These are phyloP conservation scores for Lordiphosa clarofinis DNA, from an alignment of 1,140 invertebrate genomes.

Conservation along the genomic window DNA sequence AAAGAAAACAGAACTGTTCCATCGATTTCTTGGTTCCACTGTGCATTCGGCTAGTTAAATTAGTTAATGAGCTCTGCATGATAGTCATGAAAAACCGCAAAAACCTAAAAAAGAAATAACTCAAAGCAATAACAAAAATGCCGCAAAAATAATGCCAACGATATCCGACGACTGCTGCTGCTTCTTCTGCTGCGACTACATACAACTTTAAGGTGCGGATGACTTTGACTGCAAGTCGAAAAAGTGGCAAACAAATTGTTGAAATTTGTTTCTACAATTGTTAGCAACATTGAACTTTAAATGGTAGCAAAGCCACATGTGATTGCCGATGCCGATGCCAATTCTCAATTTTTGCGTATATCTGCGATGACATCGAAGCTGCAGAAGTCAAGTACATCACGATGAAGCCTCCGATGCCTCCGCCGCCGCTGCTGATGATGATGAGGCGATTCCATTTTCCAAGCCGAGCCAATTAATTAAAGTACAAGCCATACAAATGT, in stretches of 20 bases:
- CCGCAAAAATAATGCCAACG: constrained; percentile 33
- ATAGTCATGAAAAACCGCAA: constrained; percentile 47
- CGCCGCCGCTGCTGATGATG: constrained; percentile 21
- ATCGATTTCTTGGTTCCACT: constrained; percentile 14
- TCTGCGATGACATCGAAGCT: constrained; percentile 50
- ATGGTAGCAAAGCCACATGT: constrained; percentile 65
- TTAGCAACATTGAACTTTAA: constrained; percentile 72
- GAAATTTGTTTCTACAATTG: constrained; percentile 66
- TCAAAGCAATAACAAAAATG: constrained; percentile 40
- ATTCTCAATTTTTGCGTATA: constrained; percentile 29
- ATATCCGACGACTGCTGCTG: constrained; percentile 7
- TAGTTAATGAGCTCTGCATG: constrained; percentile 65
- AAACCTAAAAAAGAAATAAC: constrained; percentile 49
- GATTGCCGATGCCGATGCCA: constrained; percentile 29
- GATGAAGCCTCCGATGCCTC: constrained; percentile 1
- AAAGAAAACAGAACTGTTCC: too few relatives aligned
- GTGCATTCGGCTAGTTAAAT: constrained; percentile 50
- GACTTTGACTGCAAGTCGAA: constrained; percentile 46
- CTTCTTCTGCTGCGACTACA: not conserved
- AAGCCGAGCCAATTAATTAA: constrained; percentile 59
- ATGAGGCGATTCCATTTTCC: constrained; percentile 45
- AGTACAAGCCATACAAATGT: constrained; percentile 44
- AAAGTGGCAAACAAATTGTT: constrained; percentile 69
- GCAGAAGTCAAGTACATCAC: constrained; percentile 46
- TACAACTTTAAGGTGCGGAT: constrained; percentile 62